Base-by-base conservation (phyloP, 2,797 vertebrate genomes). In the Pseudomugil gertrudae region DNA sequence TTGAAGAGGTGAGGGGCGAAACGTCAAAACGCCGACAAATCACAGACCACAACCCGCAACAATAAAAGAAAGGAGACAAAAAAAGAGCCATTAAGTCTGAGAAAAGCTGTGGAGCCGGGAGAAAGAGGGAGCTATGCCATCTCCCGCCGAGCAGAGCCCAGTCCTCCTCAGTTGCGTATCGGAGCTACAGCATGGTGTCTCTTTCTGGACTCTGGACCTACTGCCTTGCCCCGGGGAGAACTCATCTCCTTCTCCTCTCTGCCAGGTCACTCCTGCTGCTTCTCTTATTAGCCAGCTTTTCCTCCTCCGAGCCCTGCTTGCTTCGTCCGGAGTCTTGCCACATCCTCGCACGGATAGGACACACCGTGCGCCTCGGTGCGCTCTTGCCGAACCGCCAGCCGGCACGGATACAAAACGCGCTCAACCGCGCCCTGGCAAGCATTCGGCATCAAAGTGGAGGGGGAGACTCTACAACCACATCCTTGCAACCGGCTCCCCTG, bases 321-420 rank as follows among this genome's bases (percentile, higher is more conserved):
- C 92, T 90, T 30, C 95, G 96, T 87, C 95, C 95, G 4, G 94
- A 96, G 84, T 94, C 95, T 5, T 98, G 96, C 87, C 94, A 93
- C 84, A 90, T 94, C 86, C 92, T 92, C 76, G 86, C 90, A 66
- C 93, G 91, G 71, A 83, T 93, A 23, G 95, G 94, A 84, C 93
- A 94, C 92, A 92, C 94, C 8, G 93, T 96, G 89, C 95, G 95
- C 82, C 91, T 98, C 86, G 96, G 94, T 24, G 95, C 89, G 70
- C 93, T 98, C 58, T 82, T 97, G 87, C 96, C 96, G 36, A 89
- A 90, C 76, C 85, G 90, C 3, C 93, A 94, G 85, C 94, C 94
- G 73, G 90, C 92, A 79, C 94, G 95, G 87, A 93, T 93, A 84
- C 96, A 95, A 85, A 94, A 94, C 70, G 94, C 95, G 68, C 93